A percentile compares a stretch with the other conserved stretches of the same genome.
Evolutionary conservation across 1,140 invertebrate species (phyloP).

Genomic region (Cydia strobilella): DNA sequence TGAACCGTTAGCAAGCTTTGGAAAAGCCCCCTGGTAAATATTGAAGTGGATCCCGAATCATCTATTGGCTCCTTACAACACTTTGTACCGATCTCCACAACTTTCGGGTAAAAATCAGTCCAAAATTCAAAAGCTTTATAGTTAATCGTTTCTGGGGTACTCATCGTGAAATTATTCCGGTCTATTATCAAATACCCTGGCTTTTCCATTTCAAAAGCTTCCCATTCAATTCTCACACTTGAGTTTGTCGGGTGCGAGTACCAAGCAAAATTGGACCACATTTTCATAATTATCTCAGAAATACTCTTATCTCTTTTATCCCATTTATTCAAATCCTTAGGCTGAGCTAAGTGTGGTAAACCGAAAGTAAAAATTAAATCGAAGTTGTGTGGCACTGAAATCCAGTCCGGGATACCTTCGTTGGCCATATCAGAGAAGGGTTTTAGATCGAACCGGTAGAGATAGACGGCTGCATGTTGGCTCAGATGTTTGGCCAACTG

Average conservation of each 20-base stretch:
- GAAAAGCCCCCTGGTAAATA: conserved; percentile 44
- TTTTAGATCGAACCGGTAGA: conserved; percentile 89
- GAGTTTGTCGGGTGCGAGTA: conserved; percentile 85
- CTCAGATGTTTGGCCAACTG: conserved; percentile 83
- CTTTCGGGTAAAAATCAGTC: conserved; percentile 89
- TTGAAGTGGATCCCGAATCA: conserved; percentile 57
- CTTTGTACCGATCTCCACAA: conserved; percentile 84
- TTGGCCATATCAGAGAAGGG: conserved; percentile 83
- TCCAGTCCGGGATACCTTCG: conserved; percentile 85
- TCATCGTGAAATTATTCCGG: conserved; percentile 86
- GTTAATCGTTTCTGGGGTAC: conserved; percentile 82
- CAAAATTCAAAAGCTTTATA: conserved; percentile 89
- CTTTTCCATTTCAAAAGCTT: conserved; percentile 82
- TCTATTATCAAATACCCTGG: conserved; percentile 87
- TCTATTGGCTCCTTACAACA: conserved; percentile 83
- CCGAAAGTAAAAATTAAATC: conserved; percentile 90
- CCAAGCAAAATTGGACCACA: conserved; percentile 88
- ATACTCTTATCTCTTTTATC: conserved; percentile 87
- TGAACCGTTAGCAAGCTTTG: conserved; percentile 51
- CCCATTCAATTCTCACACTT: conserved; percentile 86
- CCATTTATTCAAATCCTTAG: conserved; percentile 82
- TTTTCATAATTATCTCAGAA: conserved; percentile 87
- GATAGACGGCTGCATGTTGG: conserved; percentile 81
- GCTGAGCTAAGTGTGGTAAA: conserved; percentile 83
- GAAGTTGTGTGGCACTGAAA: conserved; percentile 88